Conservation (phyloP, 92 coral and sea anemone genomes). For the Parazoanthus swiftii region DNA sequence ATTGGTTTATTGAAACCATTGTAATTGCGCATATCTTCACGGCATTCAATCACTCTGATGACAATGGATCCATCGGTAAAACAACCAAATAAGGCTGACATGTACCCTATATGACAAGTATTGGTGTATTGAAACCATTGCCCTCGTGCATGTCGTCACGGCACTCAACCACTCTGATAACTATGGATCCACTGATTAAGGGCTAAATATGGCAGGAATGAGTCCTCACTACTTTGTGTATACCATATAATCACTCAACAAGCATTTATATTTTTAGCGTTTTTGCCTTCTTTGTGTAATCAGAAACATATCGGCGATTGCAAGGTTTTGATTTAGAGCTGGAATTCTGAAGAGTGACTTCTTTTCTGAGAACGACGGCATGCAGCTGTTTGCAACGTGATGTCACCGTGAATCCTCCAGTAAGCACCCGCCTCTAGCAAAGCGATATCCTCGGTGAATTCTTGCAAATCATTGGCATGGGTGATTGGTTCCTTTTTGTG, state of each 20-base stretch:
- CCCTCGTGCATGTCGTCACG: background rate
- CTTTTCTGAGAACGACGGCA: background rate
- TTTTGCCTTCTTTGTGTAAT: background rate
- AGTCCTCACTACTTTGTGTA: background rate
- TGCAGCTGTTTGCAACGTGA: conserved; percentile 11
- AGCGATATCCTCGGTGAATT: background rate
- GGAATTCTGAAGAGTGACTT: conserved; percentile 15
- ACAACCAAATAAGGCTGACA: too few relatives aligned
- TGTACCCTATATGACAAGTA: background rate
- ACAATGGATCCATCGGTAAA: background rate
- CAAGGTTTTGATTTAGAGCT: conserved; percentile 11
- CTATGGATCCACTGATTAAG: background rate
- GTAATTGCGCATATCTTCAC: background rate
- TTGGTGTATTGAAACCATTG: background rate
- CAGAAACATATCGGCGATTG: background rate
- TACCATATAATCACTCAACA: background rate
- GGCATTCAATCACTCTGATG: background rate
- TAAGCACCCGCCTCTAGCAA: conserved; percentile 77
- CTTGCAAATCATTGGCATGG: background rate
- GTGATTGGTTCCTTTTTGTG: too few relatives aligned
- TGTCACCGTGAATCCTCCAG: conserved; percentile 78
- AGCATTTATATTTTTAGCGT: background rate
- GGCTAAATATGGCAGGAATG: background rate
- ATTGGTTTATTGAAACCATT: background rate
- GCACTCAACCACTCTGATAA: background rate